Evolutionary conservation across 2,797 vertebrate genomes (phyloP).

Genomic region (Perodicticus potto): DNA sequence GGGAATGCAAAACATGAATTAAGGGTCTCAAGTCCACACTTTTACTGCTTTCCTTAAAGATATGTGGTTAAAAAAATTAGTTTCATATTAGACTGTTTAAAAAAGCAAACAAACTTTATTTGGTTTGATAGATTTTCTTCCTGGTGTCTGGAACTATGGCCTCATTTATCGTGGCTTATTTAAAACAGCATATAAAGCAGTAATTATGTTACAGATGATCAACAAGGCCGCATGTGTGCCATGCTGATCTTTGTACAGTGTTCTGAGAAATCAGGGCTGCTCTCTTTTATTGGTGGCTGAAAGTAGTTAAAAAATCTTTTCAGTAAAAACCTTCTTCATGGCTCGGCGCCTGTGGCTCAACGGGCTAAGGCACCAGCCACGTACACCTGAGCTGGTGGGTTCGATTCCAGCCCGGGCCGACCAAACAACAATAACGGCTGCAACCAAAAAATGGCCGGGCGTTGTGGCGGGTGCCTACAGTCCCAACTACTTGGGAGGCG

Average conservation of each 20-base stretch:
- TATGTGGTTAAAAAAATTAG: conserved; percentile 65
- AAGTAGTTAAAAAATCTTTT: conserved; percentile 44
- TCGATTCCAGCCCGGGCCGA: too few relatives aligned
- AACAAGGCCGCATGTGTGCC: not conserved
- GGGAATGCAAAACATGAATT: conserved; percentile 56
- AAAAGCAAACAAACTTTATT: conserved; percentile 71
- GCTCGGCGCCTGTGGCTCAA: too few relatives aligned
- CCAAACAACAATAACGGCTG: too few relatives aligned
- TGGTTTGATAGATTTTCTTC: conserved; percentile 68
- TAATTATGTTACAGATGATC: conserved; percentile 49
- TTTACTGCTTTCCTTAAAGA: conserved; percentile 82
- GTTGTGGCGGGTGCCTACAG: too few relatives aligned
- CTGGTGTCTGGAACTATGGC: conserved; percentile 73
- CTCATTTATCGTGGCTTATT: conserved; percentile 73
- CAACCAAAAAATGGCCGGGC: too few relatives aligned
- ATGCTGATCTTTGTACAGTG: conserved; percentile 38
- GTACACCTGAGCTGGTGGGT: too few relatives aligned
- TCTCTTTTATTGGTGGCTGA: conserved; percentile 40
- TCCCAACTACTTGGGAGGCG: too few relatives aligned
- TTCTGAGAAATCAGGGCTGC: conserved; percentile 4
- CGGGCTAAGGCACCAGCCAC: too few relatives aligned
- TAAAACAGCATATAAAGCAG: conserved; percentile 61
- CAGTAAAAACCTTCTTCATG: conserved; percentile 13
- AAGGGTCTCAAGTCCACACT: conserved; percentile 76
- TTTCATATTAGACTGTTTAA: conserved; percentile 69